Percentiles rank a stretch among this genome's conserved stretches.
Conservation (phyloP, 2,797 vertebrate species). For the Anas bahamensis region DNA sequence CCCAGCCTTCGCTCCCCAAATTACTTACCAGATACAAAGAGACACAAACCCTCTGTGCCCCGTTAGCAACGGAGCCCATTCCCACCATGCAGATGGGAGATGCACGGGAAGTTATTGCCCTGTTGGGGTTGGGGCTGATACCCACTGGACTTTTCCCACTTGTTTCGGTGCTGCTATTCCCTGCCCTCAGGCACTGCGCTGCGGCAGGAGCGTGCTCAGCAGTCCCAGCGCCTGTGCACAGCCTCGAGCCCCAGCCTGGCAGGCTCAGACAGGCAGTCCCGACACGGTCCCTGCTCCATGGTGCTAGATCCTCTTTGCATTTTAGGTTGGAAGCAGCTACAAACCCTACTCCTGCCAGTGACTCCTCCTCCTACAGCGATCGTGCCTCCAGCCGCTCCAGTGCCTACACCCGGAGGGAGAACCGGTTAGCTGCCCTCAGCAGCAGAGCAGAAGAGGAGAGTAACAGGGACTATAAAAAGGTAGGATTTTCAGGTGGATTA, state of each 20-base stretch:
- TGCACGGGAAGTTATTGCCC: background rate
- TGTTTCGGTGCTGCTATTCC: background rate
- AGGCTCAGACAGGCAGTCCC: background rate
- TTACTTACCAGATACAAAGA: background rate
- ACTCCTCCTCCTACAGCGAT: constrained; percentile 83
- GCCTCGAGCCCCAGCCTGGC: fast-evolving
- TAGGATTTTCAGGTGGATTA: background rate
- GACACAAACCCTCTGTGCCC: background rate
- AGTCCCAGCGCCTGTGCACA: background rate
- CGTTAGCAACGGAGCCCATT: background rate
- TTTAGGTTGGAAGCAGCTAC: constrained; percentile 86
- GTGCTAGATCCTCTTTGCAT: background rate
- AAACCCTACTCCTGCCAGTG: constrained; percentile 69
- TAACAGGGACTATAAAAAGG: constrained; percentile 92
- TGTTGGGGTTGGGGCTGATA: background rate
- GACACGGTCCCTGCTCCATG: background rate
- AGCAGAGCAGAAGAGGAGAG: constrained; percentile 85
- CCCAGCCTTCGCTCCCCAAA: background rate
- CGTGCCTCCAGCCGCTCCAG: constrained; percentile 83
- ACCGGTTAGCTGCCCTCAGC: constrained; percentile 85
- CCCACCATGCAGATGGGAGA: background rate
- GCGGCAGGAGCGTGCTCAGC: background rate
- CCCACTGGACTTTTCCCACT: background rate
- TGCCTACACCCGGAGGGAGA: constrained; percentile 89
- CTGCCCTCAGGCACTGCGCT: fast-evolving